These are phyloP conservation scores for Dynastes hyllus DNA, from an alignment of 2,888 invertebrate genomes.

Conservation along the genomic window DNA sequence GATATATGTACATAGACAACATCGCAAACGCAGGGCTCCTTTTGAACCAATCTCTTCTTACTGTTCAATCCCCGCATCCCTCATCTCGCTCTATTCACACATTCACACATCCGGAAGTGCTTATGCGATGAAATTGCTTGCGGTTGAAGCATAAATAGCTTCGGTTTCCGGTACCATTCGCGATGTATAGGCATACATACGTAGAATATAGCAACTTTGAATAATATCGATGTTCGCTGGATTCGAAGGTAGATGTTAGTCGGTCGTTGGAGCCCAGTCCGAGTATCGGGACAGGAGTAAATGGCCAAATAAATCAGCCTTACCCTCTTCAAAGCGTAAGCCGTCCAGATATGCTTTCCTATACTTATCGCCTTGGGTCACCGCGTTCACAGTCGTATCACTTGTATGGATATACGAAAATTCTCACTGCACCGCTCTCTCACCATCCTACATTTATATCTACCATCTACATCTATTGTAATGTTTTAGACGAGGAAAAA, in stretches of 20 bases:
- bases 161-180: background rate
- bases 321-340: slow-evolving; percentile 2
- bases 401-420: too few species aligned
- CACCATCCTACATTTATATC: too few species aligned
- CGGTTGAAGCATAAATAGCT: background rate
- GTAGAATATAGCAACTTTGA: background rate
- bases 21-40: too few species aligned
- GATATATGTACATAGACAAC: too few species aligned
- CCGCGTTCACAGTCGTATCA: background rate
- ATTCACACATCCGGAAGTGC: background rate
- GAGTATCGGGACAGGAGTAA: background rate
- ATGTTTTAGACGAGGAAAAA: too few species aligned
- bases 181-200: background rate
- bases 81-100: background rate
- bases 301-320: background rate
- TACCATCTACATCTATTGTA: too few species aligned
- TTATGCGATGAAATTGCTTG: slow-evolving; percentile 2
- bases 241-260: too few species aligned
- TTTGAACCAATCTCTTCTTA: background rate
- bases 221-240: too few species aligned
- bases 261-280: too few species aligned
- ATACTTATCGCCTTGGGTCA: background rate
- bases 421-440: too few species aligned
- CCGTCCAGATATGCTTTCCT: background rate
- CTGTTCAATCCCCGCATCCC: background rate